These are phyloP conservation scores for Clupea harengus DNA, from an alignment of 2,113 vertebrate species.

Conservation along the genomic window DNA sequence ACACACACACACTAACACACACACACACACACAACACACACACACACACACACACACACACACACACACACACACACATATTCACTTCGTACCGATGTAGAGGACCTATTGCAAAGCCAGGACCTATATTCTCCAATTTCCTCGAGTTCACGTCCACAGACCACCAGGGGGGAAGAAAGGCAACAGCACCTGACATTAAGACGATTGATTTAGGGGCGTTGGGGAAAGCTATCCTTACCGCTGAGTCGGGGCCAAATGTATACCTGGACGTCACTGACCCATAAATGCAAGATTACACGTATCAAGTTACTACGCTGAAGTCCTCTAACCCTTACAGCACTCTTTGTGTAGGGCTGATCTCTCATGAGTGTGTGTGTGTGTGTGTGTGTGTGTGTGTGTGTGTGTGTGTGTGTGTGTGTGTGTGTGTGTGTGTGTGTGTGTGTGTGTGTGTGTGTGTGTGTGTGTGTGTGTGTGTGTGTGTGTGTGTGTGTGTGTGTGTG, in stretches of 20 bases:
- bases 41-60: too few relatives aligned
- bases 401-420: too few relatives aligned
- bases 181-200: constrained; percentile 31
- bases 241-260: neutral
- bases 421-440: too few relatives aligned
- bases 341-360: neutral
- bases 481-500: too few relatives aligned
- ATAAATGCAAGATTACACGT: neutral
- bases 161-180: neutral
- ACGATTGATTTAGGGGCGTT: constrained; percentile 27
- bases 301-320: constrained; percentile 19
- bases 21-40: too few relatives aligned
- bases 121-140: neutral
- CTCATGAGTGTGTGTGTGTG: too few relatives aligned
- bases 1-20: neutral
- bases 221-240: constrained; percentile 13
- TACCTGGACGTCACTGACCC: constrained; percentile 28
- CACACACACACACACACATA: neutral
- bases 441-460: too few relatives aligned
- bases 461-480: too few relatives aligned
- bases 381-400: too few relatives aligned
- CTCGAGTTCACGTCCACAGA: constrained; percentile 4
- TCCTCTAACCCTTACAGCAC: neutral
- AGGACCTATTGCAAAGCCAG: neutral
- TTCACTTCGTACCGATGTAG: neutral